Evolutionary conservation across 2,888 invertebrate genomes (phyloP), one percentile per base, ranked within the genome.

Genomic region (Tigriopus californicus): DNA sequence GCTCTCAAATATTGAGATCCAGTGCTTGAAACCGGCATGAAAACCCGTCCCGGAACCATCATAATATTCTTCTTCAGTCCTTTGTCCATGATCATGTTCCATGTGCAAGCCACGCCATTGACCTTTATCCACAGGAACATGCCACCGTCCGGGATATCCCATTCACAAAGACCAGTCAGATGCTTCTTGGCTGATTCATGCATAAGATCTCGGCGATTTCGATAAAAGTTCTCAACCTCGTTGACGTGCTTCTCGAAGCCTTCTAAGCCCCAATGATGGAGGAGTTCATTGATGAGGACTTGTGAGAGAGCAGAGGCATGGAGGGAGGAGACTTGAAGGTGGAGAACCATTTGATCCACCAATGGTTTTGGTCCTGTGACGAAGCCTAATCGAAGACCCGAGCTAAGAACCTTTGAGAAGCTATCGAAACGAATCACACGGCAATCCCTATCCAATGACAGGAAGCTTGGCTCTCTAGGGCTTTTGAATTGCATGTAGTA

Each of bases 111-210:
- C 0, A 85, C 75, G 0, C 78, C 80, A 2, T 71, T 72, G 0
- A 85, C 77, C 65, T 78, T 77, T 3, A 84, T 72, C 86, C 85
- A 86, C 46, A 85, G 74, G 70, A 85, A 86, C 74, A 86, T 79
- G 0, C 85, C 85, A 1, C 81, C 85, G 2, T 72, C 69, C 0
- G 86, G 85, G 22, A 75, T 67, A 0, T 70, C 67, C 78, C 82
- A 85, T 61, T 80, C 79, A 1, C 52, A 52, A 25, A 52, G 20
- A 1, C 24, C 55, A 65, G 64, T 69, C 22, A 80, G 70, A 67
- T 80, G 74, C 66, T 76, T 77, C 4, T 76, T 72, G 64, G 81
- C 77, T 0, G 80, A 75, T 0, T 69, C 67, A 1, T 79, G 67
- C 63, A 83, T 79, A 42, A 76, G 69, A 66, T 82, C 80, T 2